Base-by-base conservation (phyloP, 2,888 invertebrate species). In the Dicyrtomina minuta region DNA sequence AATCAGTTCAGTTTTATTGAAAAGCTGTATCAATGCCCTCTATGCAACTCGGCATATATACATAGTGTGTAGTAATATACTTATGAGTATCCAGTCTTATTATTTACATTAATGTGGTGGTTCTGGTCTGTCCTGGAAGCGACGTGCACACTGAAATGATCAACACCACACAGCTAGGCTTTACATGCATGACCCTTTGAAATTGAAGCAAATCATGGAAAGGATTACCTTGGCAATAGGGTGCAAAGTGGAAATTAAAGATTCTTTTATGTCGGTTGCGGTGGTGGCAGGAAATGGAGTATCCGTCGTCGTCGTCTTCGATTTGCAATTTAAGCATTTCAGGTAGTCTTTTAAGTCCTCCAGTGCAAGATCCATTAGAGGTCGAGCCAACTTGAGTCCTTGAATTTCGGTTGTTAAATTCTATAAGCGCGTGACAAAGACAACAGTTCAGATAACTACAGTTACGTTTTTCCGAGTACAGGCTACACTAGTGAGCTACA, bases 311-410 rank as follows among this genome's bases (percentile, higher is more conserved):
- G 56, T 24, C 15, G 26, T 51, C 39, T 55, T 70, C 33, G 20
- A 24, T 10, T 41, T 33, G 26, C 22, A 24, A 22, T 66, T 33
- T 22, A 76, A 43, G n/a, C 72, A 72, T 20, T 67, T 43, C 27
- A 77, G 53, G 55, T 76, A 77, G 26, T 70, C 66, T 33, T 68
- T 65, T 46, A 77, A 68, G 64, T 77, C 77, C 66, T 75, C 74
- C 27, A 59, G 65, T 13, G 74, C 66, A 26, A 76, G 67, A 62
- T 77, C 77, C 70, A 77, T 70, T 5, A 77, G 59, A 20, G 75
- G 74, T 49, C 77, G 68, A 27, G 68, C 68, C n/a, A 73, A 24
- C 20, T 69, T 49, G 3, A 71, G 41, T 44, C 66, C 73, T 44
- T 71, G 68, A 43, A 58, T 22, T 12, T 46, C 22, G 8, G 74